Evolutionary conservation across 2,113 vertebrate species (phyloP).

Genomic region (Struthio camelus): DNA sequence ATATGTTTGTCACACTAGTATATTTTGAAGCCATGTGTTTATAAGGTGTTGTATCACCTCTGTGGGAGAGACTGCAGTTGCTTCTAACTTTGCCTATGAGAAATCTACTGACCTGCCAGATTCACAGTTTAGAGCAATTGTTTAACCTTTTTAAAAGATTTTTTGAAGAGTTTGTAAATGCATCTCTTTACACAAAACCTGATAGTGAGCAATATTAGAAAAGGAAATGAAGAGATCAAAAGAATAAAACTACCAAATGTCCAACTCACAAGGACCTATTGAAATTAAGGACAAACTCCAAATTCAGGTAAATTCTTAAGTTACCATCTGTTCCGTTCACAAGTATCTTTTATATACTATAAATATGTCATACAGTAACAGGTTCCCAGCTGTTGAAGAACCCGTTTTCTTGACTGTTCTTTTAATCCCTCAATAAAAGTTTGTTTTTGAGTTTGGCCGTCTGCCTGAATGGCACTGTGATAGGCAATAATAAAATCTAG

Average conservation of each 20-base stretch:
- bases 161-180: neutral
- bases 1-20: neutral
- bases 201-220: neutral
- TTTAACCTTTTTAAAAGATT: neutral
- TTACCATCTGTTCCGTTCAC: slow-evolving; percentile 53
- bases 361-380: slow-evolving; percentile 54
- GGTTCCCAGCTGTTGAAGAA: slow-evolving; percentile 60
- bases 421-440: slow-evolving; percentile 40
- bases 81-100: neutral
- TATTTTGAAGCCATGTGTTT: neutral
- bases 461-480: slow-evolving; percentile 3
- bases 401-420: slow-evolving; percentile 37
- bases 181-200: neutral
- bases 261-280: slow-evolving; percentile 11
- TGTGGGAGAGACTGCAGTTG: neutral
- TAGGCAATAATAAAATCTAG: slow-evolving; percentile 22
- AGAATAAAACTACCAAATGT: slow-evolving; percentile 26
- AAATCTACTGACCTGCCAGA: slow-evolving; percentile 11
- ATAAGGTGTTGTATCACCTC: neutral
- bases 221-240: neutral
- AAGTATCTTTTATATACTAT: slow-evolving; percentile 53
- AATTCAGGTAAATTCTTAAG: slow-evolving; percentile 58
- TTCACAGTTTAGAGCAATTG: neutral
- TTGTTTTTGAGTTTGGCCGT: slow-evolving; percentile 37
- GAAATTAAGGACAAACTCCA: slow-evolving; percentile 42